These are phyloP conservation scores for Chrysopa pallens DNA, from an alignment of 1,140 invertebrate species.

Conservation along the genomic window DNA sequence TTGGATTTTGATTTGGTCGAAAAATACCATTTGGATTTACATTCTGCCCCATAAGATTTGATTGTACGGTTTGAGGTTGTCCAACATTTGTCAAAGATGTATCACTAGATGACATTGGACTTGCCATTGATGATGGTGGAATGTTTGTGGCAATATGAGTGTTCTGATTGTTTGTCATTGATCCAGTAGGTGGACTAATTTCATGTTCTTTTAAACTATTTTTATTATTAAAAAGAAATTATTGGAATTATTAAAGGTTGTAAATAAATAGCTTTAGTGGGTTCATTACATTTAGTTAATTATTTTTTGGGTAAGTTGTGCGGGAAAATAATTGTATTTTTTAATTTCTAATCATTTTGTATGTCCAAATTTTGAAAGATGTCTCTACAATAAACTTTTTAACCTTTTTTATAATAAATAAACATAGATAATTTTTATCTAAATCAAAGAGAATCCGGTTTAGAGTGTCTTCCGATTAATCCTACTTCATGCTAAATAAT, in stretches of 20 bases:
- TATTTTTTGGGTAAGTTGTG: too few species aligned
- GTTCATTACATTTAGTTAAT: too few species aligned
- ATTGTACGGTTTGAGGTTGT: constrained; percentile 8
- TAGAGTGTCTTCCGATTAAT: too few species aligned
- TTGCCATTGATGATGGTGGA: constrained; percentile 25
- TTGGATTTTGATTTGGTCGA: constrained; percentile 4
- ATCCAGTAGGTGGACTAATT: constrained; percentile 43
- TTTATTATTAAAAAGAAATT: constrained; percentile 11
- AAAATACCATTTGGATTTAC: constrained; percentile 15
- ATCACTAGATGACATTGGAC: constrained; percentile 35
- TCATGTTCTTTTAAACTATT: constrained; percentile 61
- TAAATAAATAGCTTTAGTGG: too few species aligned
- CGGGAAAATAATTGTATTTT: too few species aligned
- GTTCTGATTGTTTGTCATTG: constrained; percentile 19
- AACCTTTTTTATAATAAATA: too few species aligned
- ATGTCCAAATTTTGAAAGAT: too few species aligned
- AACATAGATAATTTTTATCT: too few species aligned
- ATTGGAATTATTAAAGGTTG: background rate
- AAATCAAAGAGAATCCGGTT: too few species aligned
- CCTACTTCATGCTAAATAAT: too few species aligned
- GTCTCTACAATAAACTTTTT: too few species aligned
- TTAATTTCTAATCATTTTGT: too few species aligned
- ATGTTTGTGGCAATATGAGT: constrained; percentile 15
- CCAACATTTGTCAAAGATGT: constrained; percentile 25
- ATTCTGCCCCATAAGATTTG: background rate